These are phyloP conservation scores for Incurvaria masculella DNA, from an alignment of 2,888 invertebrate species.

Conservation along the genomic window DNA sequence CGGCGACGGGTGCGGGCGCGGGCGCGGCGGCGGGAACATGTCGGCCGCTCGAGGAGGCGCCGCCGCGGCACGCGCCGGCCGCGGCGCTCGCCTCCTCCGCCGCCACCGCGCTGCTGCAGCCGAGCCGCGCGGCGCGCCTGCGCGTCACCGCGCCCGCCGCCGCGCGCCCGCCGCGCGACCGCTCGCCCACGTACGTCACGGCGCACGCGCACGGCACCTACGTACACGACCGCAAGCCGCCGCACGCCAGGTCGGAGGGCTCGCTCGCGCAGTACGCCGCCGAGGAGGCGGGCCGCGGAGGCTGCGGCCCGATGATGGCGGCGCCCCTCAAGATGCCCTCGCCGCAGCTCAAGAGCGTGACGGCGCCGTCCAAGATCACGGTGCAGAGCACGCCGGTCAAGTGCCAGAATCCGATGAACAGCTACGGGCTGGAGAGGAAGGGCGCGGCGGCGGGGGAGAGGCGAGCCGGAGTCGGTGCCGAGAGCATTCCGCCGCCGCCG, in stretches of 20 bases:
- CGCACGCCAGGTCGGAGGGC: background rate
- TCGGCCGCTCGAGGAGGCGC: background rate
- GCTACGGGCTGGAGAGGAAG: slow-evolving; percentile 46
- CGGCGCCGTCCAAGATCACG: slow-evolving; percentile 55
- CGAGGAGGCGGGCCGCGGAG: background rate
- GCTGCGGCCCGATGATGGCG: slow-evolving; percentile 6
- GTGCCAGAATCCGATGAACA: slow-evolving; percentile 58
- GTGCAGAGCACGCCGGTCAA: slow-evolving; percentile 61
- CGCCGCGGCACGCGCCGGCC: background rate
- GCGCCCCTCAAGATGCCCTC: slow-evolving; percentile 23
- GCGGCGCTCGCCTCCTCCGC: background rate
- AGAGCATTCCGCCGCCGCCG: slow-evolving; percentile 21
- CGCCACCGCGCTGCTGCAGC: background rate
- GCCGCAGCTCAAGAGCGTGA: slow-evolving; percentile 41
- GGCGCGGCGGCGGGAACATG: no score
- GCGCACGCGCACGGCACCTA: no score
- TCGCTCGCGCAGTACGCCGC: background rate
- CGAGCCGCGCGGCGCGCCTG: background rate
- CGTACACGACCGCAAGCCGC: background rate
- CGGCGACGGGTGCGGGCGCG: no score
- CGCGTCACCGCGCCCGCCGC: background rate
- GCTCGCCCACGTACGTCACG: background rate
- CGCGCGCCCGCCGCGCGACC: background rate
- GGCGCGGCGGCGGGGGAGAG: slow-evolving; percentile 14
- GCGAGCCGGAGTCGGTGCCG: background rate